Percentiles rank a stretch among this genome's conserved stretches.
Evolutionary conservation across 1,140 invertebrate species (phyloP).

Genomic region (Leptoteleia sp.): DNA sequence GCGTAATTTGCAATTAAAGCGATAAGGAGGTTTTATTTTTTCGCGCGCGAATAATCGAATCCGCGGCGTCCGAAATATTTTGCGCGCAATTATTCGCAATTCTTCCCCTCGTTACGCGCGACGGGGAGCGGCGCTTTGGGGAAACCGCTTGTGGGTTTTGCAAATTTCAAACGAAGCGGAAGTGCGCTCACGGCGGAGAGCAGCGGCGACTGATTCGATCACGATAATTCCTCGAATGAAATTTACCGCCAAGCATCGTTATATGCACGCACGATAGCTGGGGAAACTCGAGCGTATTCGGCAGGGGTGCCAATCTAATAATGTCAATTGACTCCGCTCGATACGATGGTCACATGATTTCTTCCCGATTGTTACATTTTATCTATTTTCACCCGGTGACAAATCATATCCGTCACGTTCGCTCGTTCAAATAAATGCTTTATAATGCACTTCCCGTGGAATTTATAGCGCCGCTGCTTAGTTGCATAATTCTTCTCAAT

Average conservation of each 20-base stretch:
- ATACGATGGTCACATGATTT: constrained; percentile 74
- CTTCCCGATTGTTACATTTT: constrained; percentile 55
- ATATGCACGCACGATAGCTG: constrained; percentile 73
- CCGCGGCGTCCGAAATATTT: constrained; percentile 40
- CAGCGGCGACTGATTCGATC: constrained; percentile 79
- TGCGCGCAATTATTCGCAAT: constrained; percentile 60
- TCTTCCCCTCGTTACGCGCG: constrained; percentile 54
- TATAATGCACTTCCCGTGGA: neutral
- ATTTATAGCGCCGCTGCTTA: too few relatives aligned
- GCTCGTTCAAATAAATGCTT: constrained; percentile 15
- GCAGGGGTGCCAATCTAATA: constrained; percentile 80
- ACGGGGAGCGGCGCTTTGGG: constrained; percentile 46
- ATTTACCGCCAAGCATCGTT: constrained; percentile 80
- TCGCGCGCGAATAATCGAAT: constrained; percentile 47
- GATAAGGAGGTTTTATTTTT: constrained; percentile 54
- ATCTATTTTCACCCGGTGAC: constrained; percentile 40
- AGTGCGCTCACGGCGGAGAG: constrained; percentile 65
- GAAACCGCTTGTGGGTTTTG: constrained; percentile 66
- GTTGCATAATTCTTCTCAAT: too few relatives aligned
- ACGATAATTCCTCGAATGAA: constrained; percentile 82
- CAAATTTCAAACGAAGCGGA: constrained; percentile 66
- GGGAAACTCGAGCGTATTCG: constrained; percentile 72
- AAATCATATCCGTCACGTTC: constrained; percentile 48
- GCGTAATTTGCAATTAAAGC: constrained; percentile 34
- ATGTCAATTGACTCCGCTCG: constrained; percentile 81